phyloP scores from a whole-genome alignment of 2,888 invertebrate genomes.

The Drosophila anceps region DNA sequence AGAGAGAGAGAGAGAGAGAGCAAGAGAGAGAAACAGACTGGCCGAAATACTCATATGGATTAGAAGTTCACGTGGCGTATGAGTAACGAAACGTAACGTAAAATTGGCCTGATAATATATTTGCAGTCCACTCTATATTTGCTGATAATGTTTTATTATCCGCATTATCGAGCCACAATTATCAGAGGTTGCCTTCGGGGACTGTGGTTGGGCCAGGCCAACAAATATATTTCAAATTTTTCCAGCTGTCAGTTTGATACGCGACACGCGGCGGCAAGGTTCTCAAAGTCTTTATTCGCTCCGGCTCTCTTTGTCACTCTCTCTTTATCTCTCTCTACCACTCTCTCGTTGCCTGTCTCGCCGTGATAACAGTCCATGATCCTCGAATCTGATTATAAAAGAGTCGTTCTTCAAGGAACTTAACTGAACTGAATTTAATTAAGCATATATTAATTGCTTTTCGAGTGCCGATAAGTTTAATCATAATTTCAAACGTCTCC shows the following conservation, averaged over 20 bases:
- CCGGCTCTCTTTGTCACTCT: neutral
- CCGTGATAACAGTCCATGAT: constrained; percentile 1
- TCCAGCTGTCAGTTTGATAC: constrained; percentile 59
- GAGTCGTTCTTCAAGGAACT: constrained; percentile 32
- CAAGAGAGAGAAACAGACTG: neutral
- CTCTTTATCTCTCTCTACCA: neutral
- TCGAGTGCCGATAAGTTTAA: constrained; percentile 41
- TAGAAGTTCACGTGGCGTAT: constrained; percentile 50
- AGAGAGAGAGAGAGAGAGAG: neutral
- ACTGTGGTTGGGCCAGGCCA: constrained; percentile 18
- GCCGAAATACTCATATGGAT: constrained; percentile 10
- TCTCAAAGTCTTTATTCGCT: constrained; percentile 31
- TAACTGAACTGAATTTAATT: constrained; percentile 26
- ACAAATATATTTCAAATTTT: constrained; percentile 41
- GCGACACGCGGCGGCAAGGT: constrained; percentile 63
- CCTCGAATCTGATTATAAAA: neutral
- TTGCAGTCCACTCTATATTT: constrained; percentile 23
- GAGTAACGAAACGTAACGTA: constrained; percentile 16
- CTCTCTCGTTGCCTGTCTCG: neutral
- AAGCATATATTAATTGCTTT: constrained; percentile 20
- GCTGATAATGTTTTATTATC: constrained; percentile 55
- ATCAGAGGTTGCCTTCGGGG: constrained; percentile 20
- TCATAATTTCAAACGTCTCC: constrained; percentile 14
- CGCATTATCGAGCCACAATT: constrained; percentile 65
- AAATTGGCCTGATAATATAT: constrained; percentile 30